phyloP scores from a whole-genome alignment of 2,888 invertebrate genomes.

The Agriotes lineatus region DNA sequence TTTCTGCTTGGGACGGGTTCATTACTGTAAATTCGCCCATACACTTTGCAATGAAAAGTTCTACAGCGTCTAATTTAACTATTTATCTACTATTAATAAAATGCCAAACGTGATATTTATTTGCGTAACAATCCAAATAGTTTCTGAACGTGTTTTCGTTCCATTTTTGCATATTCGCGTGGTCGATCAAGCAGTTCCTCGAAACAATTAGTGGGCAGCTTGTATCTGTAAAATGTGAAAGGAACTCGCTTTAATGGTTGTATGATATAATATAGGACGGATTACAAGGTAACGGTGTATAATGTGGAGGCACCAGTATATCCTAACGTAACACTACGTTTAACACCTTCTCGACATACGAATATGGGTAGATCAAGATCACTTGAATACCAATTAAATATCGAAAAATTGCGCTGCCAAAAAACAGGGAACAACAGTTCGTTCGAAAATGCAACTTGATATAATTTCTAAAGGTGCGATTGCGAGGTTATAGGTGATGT shows the following conservation, averaged over 20 bases:
- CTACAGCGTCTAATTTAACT: too few species aligned
- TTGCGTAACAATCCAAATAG: background rate
- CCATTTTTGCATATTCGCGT: background rate
- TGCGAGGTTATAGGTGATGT: too few species aligned
- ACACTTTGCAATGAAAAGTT: too few species aligned
- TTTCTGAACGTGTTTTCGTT: too few species aligned
- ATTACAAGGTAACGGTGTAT: constrained; percentile 10
- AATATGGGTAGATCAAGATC: background rate
- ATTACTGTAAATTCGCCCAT: too few species aligned
- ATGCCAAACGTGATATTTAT: background rate
- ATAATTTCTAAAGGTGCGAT: too few species aligned
- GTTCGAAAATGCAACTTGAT: too few species aligned
- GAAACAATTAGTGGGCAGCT: background rate
- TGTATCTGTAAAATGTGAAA: constrained; percentile 4
- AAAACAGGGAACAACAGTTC: too few species aligned
- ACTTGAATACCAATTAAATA: too few species aligned
- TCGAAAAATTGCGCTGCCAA: too few species aligned
- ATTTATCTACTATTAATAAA: too few species aligned
- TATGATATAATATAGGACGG: constrained; percentile 7
- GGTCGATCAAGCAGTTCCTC: background rate
- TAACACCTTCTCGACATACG: background rate
- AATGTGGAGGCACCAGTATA: constrained; percentile 5
- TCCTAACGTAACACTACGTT: background rate
- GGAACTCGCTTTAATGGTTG: background rate
- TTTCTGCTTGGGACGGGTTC: too few species aligned